phyloP scores from a whole-genome alignment of 2,113 vertebrate genomes.

The Ciconia boyciana region DNA sequence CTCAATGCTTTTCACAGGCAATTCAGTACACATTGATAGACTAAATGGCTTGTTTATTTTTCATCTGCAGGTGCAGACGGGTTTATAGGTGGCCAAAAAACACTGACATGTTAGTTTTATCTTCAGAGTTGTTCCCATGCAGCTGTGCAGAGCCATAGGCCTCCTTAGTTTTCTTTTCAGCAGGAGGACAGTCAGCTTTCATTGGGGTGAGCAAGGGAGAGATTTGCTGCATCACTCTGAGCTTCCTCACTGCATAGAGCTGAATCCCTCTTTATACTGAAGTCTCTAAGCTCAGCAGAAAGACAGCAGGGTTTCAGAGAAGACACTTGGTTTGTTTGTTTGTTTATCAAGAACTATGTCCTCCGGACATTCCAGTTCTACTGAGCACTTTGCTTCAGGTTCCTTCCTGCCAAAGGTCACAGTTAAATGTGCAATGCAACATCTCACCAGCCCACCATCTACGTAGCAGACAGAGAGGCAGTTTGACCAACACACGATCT shows the following conservation, averaged over 20 bases:
- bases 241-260: neutral
- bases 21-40: neutral
- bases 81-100: slow-evolving; percentile 6
- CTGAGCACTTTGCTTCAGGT: slow-evolving; percentile 1
- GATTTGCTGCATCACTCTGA: neutral
- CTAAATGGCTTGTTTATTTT: slow-evolving; percentile 7
- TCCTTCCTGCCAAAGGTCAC: slow-evolving; percentile 32
- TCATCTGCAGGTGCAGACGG: neutral
- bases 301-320: slow-evolving; percentile 19
- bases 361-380: slow-evolving; percentile 8
- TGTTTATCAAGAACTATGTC: slow-evolving; percentile 21
- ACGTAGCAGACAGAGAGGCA: neutral
- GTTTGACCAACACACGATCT: neutral
- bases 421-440: neutral
- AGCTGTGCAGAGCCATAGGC: neutral
- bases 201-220: neutral
- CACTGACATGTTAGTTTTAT: slow-evolving; percentile 1
- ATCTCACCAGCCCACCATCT: neutral
- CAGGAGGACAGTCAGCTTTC: neutral
- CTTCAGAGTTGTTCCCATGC: neutral
- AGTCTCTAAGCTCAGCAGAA: neutral
- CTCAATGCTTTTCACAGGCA: neutral
- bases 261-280: slow-evolving; percentile 17
- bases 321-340: neutral
- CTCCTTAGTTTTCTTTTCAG: neutral